phyloP scores from a whole-genome alignment of 2,888 invertebrate species.

The Automeris io region DNA sequence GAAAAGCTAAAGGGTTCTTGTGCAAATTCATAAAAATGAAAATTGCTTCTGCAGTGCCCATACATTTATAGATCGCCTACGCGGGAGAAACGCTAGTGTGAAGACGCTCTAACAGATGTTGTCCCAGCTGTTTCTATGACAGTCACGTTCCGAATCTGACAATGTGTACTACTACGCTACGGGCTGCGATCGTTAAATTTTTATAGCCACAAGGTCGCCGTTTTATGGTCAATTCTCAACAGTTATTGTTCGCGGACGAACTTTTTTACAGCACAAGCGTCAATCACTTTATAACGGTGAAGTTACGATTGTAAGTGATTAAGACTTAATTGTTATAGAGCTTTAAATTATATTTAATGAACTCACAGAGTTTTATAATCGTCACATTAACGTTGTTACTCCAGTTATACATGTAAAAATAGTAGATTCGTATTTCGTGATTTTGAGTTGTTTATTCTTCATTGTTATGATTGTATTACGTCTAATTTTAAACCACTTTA shows the following conservation, averaged over 20 bases:
- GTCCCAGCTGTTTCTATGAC: slow-evolving; percentile 68
- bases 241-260: slow-evolving; percentile 69
- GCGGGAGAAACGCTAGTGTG: too few relatives aligned
- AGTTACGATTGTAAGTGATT: slow-evolving; percentile 70
- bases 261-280: slow-evolving; percentile 57
- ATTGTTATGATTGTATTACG: too few relatives aligned
- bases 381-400: too few relatives aligned
- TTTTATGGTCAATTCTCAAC: slow-evolving; percentile 76
- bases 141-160: slow-evolving; percentile 67
- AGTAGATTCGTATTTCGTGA: too few relatives aligned
- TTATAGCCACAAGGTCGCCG: slow-evolving; percentile 76
- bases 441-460: too few relatives aligned
- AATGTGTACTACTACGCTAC: slow-evolving; percentile 57
- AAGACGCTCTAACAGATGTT: slow-evolving; percentile 46
- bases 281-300: slow-evolving; percentile 55
- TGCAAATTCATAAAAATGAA: too few relatives aligned
- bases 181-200: slow-evolving; percentile 74
- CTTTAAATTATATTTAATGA: slow-evolving; percentile 44
- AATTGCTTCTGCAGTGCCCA: too few relatives aligned
- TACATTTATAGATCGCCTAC: too few relatives aligned
- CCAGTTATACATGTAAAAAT: too few relatives aligned
- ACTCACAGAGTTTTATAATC: neutral
- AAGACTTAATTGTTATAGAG: slow-evolving; percentile 64
- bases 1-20: too few relatives aligned
- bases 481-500: too few relatives aligned